Evolutionary conservation across 2,888 invertebrate genomes (phyloP), one percentile per base, ranked within the genome.

Genomic region (Caenorhabditis virilis): DNA sequence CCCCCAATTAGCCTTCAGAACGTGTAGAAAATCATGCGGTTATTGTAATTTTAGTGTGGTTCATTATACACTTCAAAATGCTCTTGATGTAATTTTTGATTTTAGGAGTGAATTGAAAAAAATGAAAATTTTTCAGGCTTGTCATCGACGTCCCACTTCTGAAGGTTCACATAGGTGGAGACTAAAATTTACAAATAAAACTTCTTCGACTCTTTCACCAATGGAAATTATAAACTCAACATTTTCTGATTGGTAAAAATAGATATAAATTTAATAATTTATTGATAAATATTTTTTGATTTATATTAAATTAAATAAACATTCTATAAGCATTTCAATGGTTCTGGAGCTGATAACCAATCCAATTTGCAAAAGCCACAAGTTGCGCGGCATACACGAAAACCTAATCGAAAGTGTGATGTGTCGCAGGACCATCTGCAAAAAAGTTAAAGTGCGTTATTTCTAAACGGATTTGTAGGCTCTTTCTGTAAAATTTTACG

Each of bases 21-120:
- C 75, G 26, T 78, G 78, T 58, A 68, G 78, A 48, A 57, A 68
- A 54, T 71, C 71, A 20, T 76, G 77, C 41, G 78, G 78, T 11
- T 78, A 69, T 54, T 78, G 78, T 62, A 72, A 78, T 54, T 77
- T 77, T 55, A 53, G 42, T 27, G 64, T 63, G 35, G 77, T 78
- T n/a, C 58, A 67, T 9, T 78, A 78, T 62, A 72, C 76, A 7
- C 63, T 78, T 52, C 67, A 69, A 20, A 74, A 74, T 48, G 78
- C 78, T 7, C 41, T 70, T 20, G 69, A 76, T 49, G 72, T 74
- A 42, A 39, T 36, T 16, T 51, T 46, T 56, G 39, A 18, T 18
- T 23, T 41, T 23, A 25, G 42, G 5, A 47, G 26, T 25, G 5
- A 26, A 6, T 38, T 16, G 18, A 16, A 26, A 20, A 15, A 2